Evolutionary conservation across 2,113 vertebrate genomes (phyloP).

Genomic region (Siphamia tubifer): DNA sequence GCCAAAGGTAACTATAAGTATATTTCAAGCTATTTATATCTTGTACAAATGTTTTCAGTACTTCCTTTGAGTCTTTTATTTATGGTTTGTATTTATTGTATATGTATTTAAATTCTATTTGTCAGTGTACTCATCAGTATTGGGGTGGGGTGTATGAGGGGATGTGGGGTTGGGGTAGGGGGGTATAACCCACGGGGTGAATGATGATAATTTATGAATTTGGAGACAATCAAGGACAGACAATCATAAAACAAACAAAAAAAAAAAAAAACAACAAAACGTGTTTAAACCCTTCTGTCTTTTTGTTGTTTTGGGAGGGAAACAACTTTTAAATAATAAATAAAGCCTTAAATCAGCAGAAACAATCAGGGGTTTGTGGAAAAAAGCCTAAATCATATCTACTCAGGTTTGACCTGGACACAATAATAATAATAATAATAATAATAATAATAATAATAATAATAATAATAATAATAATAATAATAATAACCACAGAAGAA

Average conservation of each 20-base stretch:
- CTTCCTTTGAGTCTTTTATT: conserved; percentile 65
- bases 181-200: conserved; percentile 21
- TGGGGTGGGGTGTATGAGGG: too few relatives aligned
- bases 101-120: conserved; percentile 78
- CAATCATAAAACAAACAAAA: too few relatives aligned
- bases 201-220: conserved; percentile 70
- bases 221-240: conserved; percentile 47
- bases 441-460: not conserved
- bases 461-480: too few relatives aligned
- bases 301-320: conserved; percentile 15
- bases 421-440: not conserved
- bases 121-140: conserved; percentile 62
- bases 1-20: conserved; percentile 75
- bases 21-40: conserved; percentile 77
- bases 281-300: conserved; percentile 9
- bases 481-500: conserved; percentile 21
- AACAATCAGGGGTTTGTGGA: conserved; percentile 61
- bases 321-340: not conserved
- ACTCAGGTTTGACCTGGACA: conserved; percentile 67
- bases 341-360: conserved; percentile 70
- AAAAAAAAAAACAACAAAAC: too few relatives aligned
- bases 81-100: conserved; percentile 82
- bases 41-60: conserved; percentile 67
- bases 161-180: not conserved
- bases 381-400: conserved; percentile 65